These are phyloP conservation scores for Penaeus chinensis DNA, from an alignment of 1,140 invertebrate species.

Conservation along the genomic window DNA sequence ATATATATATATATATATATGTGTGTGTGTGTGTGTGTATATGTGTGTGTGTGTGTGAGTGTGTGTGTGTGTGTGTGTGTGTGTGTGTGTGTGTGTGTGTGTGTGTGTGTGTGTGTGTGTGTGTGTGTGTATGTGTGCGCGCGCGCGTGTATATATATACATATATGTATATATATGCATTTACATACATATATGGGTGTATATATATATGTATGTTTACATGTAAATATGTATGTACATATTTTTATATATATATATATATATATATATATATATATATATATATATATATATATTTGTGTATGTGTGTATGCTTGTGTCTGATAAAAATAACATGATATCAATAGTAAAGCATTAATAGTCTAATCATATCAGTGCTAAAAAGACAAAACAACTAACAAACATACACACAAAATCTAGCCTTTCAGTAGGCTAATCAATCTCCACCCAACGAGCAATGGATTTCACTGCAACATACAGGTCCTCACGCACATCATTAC, in stretches of 20 bases:
- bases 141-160: slow-evolving; percentile 3
- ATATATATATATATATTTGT: slow-evolving; percentile 10
- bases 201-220: background rate
- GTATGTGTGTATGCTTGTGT: background rate
- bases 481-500: no score
- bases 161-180: background rate
- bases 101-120: background rate
- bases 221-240: background rate
- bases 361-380: background rate
- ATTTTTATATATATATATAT: slow-evolving; percentile 29
- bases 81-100: no score
- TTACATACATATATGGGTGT: background rate
- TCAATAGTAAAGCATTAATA: background rate
- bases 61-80: no score
- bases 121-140: background rate
- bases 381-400: background rate
- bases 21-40: no score
- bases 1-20: no score
- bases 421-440: no score
- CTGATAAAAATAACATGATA: background rate
- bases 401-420: no score
- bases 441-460: no score
- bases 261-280: slow-evolving; percentile 26
- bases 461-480: no score
- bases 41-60: no score